phyloP scores from a whole-genome alignment of 2,888 invertebrate species.

The Stratiomys singularior region DNA sequence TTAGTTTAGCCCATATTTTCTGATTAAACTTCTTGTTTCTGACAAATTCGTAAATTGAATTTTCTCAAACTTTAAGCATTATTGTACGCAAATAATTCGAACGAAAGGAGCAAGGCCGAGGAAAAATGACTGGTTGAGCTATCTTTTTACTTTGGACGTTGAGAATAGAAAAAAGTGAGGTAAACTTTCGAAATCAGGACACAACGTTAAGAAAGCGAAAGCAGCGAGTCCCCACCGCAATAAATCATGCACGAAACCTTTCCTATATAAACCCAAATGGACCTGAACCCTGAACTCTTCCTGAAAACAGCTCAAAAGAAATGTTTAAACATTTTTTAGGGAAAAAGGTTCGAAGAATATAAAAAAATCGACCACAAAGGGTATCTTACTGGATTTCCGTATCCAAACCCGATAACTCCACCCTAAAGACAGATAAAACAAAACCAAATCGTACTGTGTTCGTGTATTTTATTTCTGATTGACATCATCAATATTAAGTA shows the following conservation, averaged over 20 bases:
- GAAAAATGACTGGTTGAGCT: neutral
- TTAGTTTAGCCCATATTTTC: conserved; percentile 1
- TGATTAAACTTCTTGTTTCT: neutral
- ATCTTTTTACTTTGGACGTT: neutral
- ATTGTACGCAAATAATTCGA: neutral
- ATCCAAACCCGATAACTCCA: conserved; percentile 16
- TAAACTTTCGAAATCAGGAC: neutral
- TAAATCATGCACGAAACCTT: conserved; percentile 37
- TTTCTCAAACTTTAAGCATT: neutral
- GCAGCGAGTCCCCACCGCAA: neutral
- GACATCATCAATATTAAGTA: conserved; percentile 34
- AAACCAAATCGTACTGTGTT: neutral
- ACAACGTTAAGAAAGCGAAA: neutral
- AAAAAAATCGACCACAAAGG: conserved; percentile 2
- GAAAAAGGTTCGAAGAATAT: neutral
- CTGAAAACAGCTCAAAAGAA: conserved; percentile 8
- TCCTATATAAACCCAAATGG: conserved; percentile 23
- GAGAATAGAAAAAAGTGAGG: neutral
- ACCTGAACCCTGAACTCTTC: neutral
- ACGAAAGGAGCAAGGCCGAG: neutral
- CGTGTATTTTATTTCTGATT: conserved; percentile 25
- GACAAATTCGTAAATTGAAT: neutral
- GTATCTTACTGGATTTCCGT: conserved; percentile 15
- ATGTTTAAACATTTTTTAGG: conserved; percentile 36
- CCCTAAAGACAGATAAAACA: conserved; percentile 21